Conservation (phyloP, 2,888 invertebrate species). For the Ormyrus rosae region DNA sequence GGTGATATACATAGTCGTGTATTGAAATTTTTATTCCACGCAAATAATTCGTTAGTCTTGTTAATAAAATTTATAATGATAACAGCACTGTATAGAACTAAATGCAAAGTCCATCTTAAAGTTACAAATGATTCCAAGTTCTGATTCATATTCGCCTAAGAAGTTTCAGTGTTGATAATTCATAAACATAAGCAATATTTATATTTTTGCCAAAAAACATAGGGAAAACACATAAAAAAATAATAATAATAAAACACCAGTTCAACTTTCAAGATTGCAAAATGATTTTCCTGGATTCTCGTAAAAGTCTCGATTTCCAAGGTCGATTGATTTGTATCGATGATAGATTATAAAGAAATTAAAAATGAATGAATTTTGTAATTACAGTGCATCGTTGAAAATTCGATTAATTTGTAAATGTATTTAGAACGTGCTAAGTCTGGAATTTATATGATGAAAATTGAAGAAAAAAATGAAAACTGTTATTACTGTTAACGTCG, state of each 20-base stretch:
- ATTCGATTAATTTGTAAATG: slow-evolving; percentile 48
- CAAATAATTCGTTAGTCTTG: slow-evolving; percentile 15
- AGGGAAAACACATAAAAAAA: slow-evolving; percentile 10
- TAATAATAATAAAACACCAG: slow-evolving; percentile 1
- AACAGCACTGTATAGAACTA: slow-evolving; percentile 13
- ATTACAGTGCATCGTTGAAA: slow-evolving; percentile 53
- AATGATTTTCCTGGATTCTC: slow-evolving; percentile 40
- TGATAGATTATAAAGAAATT: slow-evolving; percentile 49
- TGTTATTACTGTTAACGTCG: slow-evolving; percentile 54
- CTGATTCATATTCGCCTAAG: slow-evolving; percentile 46
- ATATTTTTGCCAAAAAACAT: slow-evolving; percentile 53
- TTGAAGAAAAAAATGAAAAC: slow-evolving; percentile 44
- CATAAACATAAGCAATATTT: slow-evolving; percentile 54
- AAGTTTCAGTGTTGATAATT: slow-evolving; percentile 46
- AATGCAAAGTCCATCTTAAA: slow-evolving; percentile 26
- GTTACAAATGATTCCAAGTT: slow-evolving; percentile 37
- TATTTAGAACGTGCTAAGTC: slow-evolving; percentile 38
- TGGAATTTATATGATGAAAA: slow-evolving; percentile 45
- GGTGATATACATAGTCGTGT: not conserved
- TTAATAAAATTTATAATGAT: slow-evolving; percentile 28
- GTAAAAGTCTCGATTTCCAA: slow-evolving; percentile 60
- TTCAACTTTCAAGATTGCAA: slow-evolving; percentile 18
- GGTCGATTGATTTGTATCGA: slow-evolving; percentile 58
- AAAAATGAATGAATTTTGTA: slow-evolving; percentile 38
- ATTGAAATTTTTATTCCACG: slow-evolving; percentile 25